Evolutionary conservation across 1,140 invertebrate genomes (phyloP).

Genomic region (Bilobella aurantiaca): DNA sequence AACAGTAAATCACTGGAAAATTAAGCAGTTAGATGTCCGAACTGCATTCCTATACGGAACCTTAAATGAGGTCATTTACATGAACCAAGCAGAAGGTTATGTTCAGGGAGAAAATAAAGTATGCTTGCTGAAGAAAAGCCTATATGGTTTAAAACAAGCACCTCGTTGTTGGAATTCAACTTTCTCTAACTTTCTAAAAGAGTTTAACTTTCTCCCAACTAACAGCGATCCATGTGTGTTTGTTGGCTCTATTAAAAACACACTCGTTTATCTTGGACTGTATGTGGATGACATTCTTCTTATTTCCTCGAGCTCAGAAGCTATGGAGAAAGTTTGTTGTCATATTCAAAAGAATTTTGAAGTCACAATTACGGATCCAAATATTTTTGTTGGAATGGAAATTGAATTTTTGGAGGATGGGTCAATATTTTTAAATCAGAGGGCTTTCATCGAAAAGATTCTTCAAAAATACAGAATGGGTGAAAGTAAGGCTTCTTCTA

Average conservation of each 20-base stretch:
- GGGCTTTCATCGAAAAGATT: too few relatives aligned
- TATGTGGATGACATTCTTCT: slow-evolving; percentile 31
- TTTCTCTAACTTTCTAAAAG: not conserved
- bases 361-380: too few relatives aligned
- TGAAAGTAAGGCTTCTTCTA: too few relatives aligned
- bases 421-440: too few relatives aligned
- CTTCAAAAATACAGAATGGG: too few relatives aligned
- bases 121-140: slow-evolving; percentile 23
- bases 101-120: slow-evolving; percentile 6
- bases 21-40: slow-evolving; percentile 27
- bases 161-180: slow-evolving; percentile 18
- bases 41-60: slow-evolving; percentile 30
- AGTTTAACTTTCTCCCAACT: not conserved
- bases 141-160: slow-evolving; percentile 35
- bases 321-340: too few relatives aligned
- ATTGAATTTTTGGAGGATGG: too few relatives aligned
- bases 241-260: not conserved
- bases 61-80: slow-evolving; percentile 25
- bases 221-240: not conserved
- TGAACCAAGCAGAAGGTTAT: slow-evolving; percentile 30
- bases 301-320: too few relatives aligned
- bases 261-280: too few relatives aligned
- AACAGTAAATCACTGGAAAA: slow-evolving; percentile 17
- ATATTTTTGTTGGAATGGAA: too few relatives aligned
- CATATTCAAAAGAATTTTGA: too few relatives aligned